Conservation (phyloP, 2,797 vertebrate species). For the Chaetodon trifasciatus region DNA sequence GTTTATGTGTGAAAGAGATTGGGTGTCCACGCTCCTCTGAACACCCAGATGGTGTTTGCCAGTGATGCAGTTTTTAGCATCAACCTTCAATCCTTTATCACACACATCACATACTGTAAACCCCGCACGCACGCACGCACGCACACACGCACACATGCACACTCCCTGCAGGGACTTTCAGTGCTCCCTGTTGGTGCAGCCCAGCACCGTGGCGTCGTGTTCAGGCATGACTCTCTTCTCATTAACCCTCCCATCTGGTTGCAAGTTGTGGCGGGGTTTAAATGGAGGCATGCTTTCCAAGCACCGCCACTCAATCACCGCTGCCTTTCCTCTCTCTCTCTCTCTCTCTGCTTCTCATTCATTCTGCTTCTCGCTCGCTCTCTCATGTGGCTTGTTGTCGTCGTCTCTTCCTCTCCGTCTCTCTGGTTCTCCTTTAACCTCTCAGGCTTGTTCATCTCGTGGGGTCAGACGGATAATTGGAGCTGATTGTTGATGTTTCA, state of each 20-base stretch:
- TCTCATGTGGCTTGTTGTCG: slow-evolving; percentile 7
- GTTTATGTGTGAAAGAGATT: slow-evolving; percentile 30
- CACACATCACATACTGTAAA: slow-evolving; percentile 50
- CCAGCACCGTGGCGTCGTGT: slow-evolving; percentile 60
- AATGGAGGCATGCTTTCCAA: slow-evolving; percentile 60
- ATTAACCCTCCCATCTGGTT: slow-evolving; percentile 76
- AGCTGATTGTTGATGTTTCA: slow-evolving; percentile 35
- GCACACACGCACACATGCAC: slow-evolving; percentile 21
- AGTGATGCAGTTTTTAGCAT: slow-evolving; percentile 60
- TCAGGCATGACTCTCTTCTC: slow-evolving; percentile 69
- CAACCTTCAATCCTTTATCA: slow-evolving; percentile 52
- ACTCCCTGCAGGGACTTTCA: slow-evolving; percentile 29
- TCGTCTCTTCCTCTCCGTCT: neutral
- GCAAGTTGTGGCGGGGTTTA: slow-evolving; percentile 42
- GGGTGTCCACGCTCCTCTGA: slow-evolving; percentile 52
- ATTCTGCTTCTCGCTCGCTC: neutral
- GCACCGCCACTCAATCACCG: slow-evolving; percentile 57
- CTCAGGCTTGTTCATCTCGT: slow-evolving; percentile 14
- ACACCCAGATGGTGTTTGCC: slow-evolving; percentile 69
- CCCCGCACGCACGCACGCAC: slow-evolving; percentile 12
- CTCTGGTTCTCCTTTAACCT: slow-evolving; percentile 19
- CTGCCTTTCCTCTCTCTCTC: slow-evolving; percentile 27
- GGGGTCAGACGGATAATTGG: slow-evolving; percentile 17
- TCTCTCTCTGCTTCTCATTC: neutral
- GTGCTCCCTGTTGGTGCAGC: slow-evolving; percentile 53